A percentile compares a stretch with the other conserved stretches of the same genome.
Conservation (phyloP, 2,888 invertebrate species). For the Cerastoderma edule region DNA sequence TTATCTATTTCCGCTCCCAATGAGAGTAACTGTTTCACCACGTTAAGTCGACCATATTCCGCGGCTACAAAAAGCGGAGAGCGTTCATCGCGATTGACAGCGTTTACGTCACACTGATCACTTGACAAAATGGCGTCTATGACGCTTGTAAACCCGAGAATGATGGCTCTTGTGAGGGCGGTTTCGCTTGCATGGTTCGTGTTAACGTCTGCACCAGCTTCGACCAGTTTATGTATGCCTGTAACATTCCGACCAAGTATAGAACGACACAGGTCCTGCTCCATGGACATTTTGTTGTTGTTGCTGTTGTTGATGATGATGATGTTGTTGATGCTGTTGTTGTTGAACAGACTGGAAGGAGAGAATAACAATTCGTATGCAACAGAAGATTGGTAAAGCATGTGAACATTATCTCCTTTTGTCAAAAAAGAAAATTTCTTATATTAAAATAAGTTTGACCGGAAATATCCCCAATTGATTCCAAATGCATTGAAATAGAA, state of each 20-base stretch:
- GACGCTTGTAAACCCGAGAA: neutral
- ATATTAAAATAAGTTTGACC: too few relatives aligned
- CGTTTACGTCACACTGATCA: conserved; percentile 1
- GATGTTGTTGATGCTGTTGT: too few relatives aligned
- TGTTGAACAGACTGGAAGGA: neutral
- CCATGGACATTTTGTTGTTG: neutral
- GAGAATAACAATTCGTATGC: too few relatives aligned
- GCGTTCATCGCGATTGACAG: neutral
- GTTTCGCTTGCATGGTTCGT: conserved; percentile 7
- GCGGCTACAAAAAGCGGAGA: conserved; percentile 2
- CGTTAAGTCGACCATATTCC: conserved; percentile 1
- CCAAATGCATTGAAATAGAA: too few relatives aligned
- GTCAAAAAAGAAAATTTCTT: too few relatives aligned
- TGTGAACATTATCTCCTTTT: too few relatives aligned
- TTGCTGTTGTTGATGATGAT: neutral
- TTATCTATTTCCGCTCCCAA: conserved; percentile 47
- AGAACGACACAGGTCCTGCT: neutral
- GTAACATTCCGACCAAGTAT: neutral
- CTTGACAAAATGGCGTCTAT: conserved; percentile 3
- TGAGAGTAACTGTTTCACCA: conserved; percentile 9
- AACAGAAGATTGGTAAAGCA: too few relatives aligned
- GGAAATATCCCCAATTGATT: too few relatives aligned
- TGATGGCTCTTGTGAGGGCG: conserved; percentile 4
- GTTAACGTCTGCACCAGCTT: conserved; percentile 9
- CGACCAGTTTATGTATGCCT: neutral